These are phyloP conservation scores for Danio aesculapii DNA, from an alignment of 2,797 vertebrate genomes.

Conservation along the genomic window DNA sequence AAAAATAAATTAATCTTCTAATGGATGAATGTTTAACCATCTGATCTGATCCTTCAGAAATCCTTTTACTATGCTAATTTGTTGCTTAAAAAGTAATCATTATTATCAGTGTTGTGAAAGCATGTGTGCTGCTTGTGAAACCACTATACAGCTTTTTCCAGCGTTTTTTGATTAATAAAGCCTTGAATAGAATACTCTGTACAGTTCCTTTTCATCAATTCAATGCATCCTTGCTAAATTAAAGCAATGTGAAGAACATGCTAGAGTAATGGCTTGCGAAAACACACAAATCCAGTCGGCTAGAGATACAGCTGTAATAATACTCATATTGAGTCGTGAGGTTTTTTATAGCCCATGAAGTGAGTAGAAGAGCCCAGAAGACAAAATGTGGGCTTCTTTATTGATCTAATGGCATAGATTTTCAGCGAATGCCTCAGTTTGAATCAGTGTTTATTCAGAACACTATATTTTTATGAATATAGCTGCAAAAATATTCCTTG, in stretches of 20 bases:
- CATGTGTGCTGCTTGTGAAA: too few relatives aligned
- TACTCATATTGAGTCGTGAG: neutral
- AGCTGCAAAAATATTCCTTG: neutral
- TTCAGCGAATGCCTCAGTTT: constrained; percentile 6
- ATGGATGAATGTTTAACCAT: too few relatives aligned
- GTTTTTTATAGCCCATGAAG: neutral
- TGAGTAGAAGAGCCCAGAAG: neutral
- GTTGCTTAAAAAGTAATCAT: neutral
- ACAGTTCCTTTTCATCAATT: neutral
- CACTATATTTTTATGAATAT: neutral
- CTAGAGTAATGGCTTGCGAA: too few relatives aligned
- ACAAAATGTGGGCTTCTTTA: too few relatives aligned
- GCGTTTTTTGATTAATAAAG: too few relatives aligned
- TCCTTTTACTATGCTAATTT: neutral
- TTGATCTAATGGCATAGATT: neutral
- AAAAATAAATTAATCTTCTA: too few relatives aligned
- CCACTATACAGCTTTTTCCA: too few relatives aligned
- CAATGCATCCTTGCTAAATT: neutral
- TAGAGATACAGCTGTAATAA: neutral
- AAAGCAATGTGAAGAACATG: too few relatives aligned
- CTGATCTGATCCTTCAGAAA: neutral
- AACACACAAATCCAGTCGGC: neutral
- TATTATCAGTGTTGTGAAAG: neutral
- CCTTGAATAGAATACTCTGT: too few relatives aligned
- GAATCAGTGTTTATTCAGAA: neutral